phyloP scores from a whole-genome alignment of 1,140 invertebrate species.

The Orius laevigatus region DNA sequence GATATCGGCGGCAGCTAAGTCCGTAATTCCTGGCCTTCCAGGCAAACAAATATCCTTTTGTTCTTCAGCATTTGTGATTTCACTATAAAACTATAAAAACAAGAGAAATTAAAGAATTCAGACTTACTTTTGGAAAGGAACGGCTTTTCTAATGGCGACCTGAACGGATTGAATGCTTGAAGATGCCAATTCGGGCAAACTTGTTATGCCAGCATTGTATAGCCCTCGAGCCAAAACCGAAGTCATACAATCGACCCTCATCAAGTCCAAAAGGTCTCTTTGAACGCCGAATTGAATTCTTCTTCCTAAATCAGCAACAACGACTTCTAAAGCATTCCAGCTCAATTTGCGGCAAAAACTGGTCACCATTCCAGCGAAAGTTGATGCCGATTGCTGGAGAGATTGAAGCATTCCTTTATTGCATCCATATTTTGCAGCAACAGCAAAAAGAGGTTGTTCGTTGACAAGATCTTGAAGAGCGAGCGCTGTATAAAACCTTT shows the following conservation, averaged over 20 bases:
- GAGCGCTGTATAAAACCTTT: slow-evolving; percentile 80
- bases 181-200: slow-evolving; percentile 57
- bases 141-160: slow-evolving; percentile 54
- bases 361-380: slow-evolving; percentile 90
- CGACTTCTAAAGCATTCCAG: slow-evolving; percentile 77
- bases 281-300: slow-evolving; percentile 88
- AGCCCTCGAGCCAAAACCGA: slow-evolving; percentile 69
- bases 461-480: slow-evolving; percentile 85
- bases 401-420: slow-evolving; percentile 78
- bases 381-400: slow-evolving; percentile 85
- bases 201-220: slow-evolving; percentile 69
- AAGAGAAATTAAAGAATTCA: background rate
- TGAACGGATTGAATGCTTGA: slow-evolving; percentile 52
- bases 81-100: slow-evolving; percentile 7
- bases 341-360: slow-evolving; percentile 83
- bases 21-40: slow-evolving; percentile 63
- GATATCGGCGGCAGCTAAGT: slow-evolving; percentile 59
- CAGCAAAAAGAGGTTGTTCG: slow-evolving; percentile 64
- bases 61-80: slow-evolving; percentile 13
- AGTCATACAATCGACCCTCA: slow-evolving; percentile 70
- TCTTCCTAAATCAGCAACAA: slow-evolving; percentile 84
- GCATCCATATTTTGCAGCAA: slow-evolving; percentile 70
- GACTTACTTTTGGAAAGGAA: slow-evolving; percentile 59
- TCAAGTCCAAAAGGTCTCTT: slow-evolving; percentile 78
- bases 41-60: slow-evolving; percentile 52